Evolutionary conservation across 2,888 invertebrate genomes (phyloP), one percentile per base, ranked within the genome.

Genomic region (Melieria crassipennis): DNA sequence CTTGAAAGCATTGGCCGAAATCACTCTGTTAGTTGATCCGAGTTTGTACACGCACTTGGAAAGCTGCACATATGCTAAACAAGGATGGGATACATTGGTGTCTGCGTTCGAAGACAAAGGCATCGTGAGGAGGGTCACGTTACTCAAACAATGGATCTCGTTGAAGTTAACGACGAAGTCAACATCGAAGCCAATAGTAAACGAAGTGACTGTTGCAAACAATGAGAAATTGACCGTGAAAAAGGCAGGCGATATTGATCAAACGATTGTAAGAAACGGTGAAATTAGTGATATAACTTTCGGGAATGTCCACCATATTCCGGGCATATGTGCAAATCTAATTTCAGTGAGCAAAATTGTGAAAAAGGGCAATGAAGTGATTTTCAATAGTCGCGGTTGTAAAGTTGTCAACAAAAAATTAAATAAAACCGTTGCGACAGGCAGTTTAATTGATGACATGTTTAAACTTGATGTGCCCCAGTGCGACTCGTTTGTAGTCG

Each of bases 391-490:
- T 65, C 16, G 9, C 11, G 70, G 70, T 61, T 70, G 65, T 16
- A 55, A 65, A 63, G 62, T 70, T 46, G 46, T 46, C n/a, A 58
- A 70, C n/a, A 30, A 67, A 47, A 46, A 46, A 42, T 48, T 30
- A n/a, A 57, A 46, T n/a, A 46, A 16, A 56, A 48, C 42, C 0
- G 11, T 67, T 57, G 57, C 71, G 45, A 71, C 63, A n/a, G 62
- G 71, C 16, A 71, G 63, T 58, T 70, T 70, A 70, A 43, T 70
- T 62, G 62, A 71, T 50, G 58, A 62, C 45, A 71, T 71, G 71
- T 71, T 71, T 55, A 71, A 66, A 45, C 65, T 71, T 43, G 66
- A 65, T 70, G 70, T 71, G 16, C 63, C 67, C n/a, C 65, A 71
- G 56, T 62, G 30, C 58, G 11, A 61, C 50, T 71, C 58, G 56